Evolutionary conservation across 2,888 invertebrate species (phyloP).

Genomic region (Philereme vetulata): DNA sequence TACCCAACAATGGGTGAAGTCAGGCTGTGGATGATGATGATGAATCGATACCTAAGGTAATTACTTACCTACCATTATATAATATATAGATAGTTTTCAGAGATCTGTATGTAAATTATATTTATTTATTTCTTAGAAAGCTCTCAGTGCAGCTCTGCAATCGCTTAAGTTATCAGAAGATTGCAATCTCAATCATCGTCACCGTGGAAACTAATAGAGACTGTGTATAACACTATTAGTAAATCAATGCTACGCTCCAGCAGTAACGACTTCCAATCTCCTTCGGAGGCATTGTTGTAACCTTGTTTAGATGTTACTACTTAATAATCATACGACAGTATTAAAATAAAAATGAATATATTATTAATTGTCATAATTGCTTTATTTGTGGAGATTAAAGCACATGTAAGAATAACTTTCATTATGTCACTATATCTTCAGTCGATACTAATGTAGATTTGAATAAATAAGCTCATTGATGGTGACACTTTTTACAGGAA

Average conservation of each 20-base stretch:
- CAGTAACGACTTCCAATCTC: neutral
- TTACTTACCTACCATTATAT: too few species aligned
- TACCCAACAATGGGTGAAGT: too few species aligned
- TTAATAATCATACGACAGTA: conserved; percentile 2
- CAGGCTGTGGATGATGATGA: too few species aligned
- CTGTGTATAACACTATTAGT: conserved; percentile 14
- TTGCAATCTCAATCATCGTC: conserved; percentile 11
- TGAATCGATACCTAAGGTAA: too few species aligned
- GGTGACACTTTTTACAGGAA: conserved; percentile 2
- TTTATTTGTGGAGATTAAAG: conserved; percentile 2
- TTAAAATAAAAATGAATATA: conserved; percentile 7
- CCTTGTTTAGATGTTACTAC: neutral
- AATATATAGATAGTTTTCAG: too few species aligned
- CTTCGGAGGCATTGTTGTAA: neutral
- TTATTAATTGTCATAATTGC: neutral
- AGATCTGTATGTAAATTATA: neutral
- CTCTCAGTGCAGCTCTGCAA: conserved; percentile 6
- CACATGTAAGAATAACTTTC: conserved; percentile 9
- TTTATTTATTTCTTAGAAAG: neutral
- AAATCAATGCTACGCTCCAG: conserved; percentile 18
- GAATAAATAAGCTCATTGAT: neutral
- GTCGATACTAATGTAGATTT: neutral
- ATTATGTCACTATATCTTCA: too few species aligned
- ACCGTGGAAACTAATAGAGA: conserved; percentile 15
- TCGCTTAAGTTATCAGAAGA: conserved; percentile 19